A percentile compares a stretch with the other conserved stretches of the same genome.
phyloP scores from a whole-genome alignment of 2,888 invertebrate genomes.

The Melieria picta region DNA sequence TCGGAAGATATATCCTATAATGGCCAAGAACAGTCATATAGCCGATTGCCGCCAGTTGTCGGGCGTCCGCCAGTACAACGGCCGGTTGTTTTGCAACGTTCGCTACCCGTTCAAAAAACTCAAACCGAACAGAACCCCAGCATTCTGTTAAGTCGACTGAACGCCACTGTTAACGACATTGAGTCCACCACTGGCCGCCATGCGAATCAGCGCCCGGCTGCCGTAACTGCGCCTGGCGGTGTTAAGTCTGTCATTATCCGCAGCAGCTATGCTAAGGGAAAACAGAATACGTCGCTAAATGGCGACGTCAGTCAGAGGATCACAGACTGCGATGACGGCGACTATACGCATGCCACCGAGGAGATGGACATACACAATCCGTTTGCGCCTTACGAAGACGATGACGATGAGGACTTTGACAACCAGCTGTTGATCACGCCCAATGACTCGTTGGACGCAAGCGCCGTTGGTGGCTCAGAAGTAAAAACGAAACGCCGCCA shows the following conservation, averaged over 20 bases:
- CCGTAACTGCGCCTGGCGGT: no score
- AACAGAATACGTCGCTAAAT: conserved; percentile 11
- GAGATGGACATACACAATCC: conserved; percentile 15
- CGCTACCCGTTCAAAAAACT: neutral
- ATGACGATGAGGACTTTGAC: conserved; percentile 39
- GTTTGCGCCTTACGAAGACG: conserved; percentile 7
- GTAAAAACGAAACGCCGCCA: conserved; percentile 47
- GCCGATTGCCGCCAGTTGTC: neutral
- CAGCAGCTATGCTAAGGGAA: conserved; percentile 1
- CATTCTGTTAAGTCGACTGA: no score
- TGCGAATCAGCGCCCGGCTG: no score
- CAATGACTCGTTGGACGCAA: conserved; percentile 34
- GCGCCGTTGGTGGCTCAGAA: conserved; percentile 15
- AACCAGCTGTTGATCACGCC: conserved; percentile 40
- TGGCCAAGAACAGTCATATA: conserved; percentile 32
- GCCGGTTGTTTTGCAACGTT: no score
- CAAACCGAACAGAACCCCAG: neutral
- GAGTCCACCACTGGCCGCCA: no score
- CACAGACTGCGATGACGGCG: conserved; percentile 7
- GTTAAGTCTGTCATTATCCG: no score
- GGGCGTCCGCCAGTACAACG: no score
- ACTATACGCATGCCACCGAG: conserved; percentile 11
- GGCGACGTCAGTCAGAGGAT: neutral
- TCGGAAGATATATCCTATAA: conserved; percentile 47
- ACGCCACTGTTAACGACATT: no score